phyloP scores from a whole-genome alignment of 2,113 vertebrate genomes.

The Stegastes partitus region DNA sequence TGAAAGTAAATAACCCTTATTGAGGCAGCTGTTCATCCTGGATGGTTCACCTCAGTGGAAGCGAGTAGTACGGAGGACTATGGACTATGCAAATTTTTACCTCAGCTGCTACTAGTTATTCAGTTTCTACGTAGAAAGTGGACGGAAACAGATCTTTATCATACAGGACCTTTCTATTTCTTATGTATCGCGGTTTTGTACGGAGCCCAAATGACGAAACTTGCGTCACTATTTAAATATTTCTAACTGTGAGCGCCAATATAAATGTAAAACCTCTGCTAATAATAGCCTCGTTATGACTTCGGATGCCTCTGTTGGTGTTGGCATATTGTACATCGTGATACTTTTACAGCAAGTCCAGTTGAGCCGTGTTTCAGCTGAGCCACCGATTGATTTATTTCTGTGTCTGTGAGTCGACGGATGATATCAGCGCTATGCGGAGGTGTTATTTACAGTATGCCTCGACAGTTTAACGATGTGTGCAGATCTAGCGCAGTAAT shows the following conservation, averaged over 20 bases:
- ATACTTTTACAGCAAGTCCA: constrained; percentile 42
- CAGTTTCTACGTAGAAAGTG: too few relatives aligned
- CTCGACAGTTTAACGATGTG: constrained; percentile 29
- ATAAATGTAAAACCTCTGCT: background rate
- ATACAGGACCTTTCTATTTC: too few relatives aligned
- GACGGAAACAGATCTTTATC: too few relatives aligned
- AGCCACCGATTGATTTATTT: constrained; percentile 7
- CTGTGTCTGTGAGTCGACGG: background rate
- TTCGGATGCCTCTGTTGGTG: constrained; percentile 4
- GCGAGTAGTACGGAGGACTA: too few relatives aligned
- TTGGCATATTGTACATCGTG: constrained; percentile 25
- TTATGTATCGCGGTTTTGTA: too few relatives aligned
- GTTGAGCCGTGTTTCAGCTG: constrained; percentile 1
- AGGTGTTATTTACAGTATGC: constrained; percentile 24
- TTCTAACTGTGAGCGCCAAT: background rate
- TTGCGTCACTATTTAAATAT: background rate
- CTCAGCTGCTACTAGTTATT: too few relatives aligned
- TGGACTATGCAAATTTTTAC: too few relatives aligned
- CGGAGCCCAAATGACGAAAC: too few relatives aligned
- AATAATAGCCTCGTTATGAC: constrained; percentile 4
- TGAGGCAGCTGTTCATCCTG: too few relatives aligned
- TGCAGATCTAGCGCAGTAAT: background rate
- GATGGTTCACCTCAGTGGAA: too few relatives aligned
- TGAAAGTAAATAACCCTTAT: too few relatives aligned
- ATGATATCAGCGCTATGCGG: constrained; percentile 1